Conservation (phyloP, 2,797 vertebrate genomes). For the Dromococcyx pavoninus region DNA sequence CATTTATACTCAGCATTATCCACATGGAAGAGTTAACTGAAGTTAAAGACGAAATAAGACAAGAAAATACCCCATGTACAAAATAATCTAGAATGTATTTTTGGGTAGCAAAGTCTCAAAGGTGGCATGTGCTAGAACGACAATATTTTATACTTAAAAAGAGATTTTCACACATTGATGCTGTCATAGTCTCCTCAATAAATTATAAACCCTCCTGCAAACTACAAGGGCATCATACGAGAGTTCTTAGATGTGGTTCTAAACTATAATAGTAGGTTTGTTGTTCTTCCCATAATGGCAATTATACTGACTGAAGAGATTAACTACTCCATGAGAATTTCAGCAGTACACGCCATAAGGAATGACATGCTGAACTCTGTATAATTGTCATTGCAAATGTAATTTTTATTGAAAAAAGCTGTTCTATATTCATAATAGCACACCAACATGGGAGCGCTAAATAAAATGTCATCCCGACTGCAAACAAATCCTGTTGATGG, state of each 20-base stretch:
- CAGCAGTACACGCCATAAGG: neutral
- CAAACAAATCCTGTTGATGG: constrained; percentile 55
- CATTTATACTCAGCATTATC: neutral
- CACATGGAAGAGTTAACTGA: neutral
- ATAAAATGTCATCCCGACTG: constrained; percentile 56
- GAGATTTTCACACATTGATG: neutral
- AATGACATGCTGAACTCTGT: neutral
- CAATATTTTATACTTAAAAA: neutral
- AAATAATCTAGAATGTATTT: neutral
- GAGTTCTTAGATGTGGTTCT: neutral
- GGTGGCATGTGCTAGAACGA: neutral
- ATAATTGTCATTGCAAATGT: neutral
- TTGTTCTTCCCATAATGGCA: constrained; percentile 3
- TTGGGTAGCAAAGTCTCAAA: neutral
- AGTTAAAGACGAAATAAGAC: neutral
- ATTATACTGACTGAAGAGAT: constrained; percentile 7
- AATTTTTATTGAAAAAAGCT: constrained; percentile 19
- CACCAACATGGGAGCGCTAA: neutral
- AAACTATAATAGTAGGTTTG: neutral
- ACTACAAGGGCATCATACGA: neutral
- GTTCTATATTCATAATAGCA: neutral
- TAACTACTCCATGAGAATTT: constrained; percentile 31
- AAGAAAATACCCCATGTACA: neutral
- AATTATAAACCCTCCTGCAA: constrained; percentile 1
- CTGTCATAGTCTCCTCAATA: neutral